Percentiles rank a stretch among this genome's conserved stretches.
phyloP scores from a whole-genome alignment of 1,140 invertebrate species.

The Antheraea mylitta region DNA sequence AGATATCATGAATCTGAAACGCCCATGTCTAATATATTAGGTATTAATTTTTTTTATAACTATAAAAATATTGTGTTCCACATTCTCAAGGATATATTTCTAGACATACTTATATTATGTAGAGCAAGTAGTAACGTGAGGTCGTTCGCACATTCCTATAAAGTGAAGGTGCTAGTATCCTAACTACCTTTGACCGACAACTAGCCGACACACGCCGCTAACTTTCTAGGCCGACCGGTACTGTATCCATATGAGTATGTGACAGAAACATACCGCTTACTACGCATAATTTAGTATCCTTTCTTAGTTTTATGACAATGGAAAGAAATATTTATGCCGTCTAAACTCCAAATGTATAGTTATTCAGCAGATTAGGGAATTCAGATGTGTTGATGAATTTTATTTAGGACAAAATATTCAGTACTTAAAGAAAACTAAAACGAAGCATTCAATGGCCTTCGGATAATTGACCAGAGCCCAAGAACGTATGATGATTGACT shows the following conservation, averaged over 20 bases:
- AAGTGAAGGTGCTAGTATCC: constrained; percentile 57
- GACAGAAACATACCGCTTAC: neutral
- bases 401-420: too few relatives aligned
- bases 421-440: too few relatives aligned
- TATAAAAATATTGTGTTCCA: constrained; percentile 1
- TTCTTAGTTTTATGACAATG: neutral
- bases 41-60: neutral
- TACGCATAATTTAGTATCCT: neutral
- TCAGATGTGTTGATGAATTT: too few relatives aligned
- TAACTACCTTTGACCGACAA: constrained; percentile 66
- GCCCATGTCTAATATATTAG: neutral
- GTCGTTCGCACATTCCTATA: constrained; percentile 27
- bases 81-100: neutral
- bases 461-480: too few relatives aligned
- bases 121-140: constrained; percentile 21
- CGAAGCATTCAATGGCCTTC: too few relatives aligned
- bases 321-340: neutral
- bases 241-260: constrained; percentile 18
- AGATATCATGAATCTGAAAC: too few relatives aligned
- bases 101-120: constrained; percentile 9
- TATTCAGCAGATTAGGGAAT: too few relatives aligned
- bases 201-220: constrained; percentile 40
- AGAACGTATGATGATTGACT: too few relatives aligned
- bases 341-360: too few relatives aligned
- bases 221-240: constrained; percentile 60